Base-by-base conservation (phyloP, 2,888 invertebrate species). In the Drosophila longiperda region DNA sequence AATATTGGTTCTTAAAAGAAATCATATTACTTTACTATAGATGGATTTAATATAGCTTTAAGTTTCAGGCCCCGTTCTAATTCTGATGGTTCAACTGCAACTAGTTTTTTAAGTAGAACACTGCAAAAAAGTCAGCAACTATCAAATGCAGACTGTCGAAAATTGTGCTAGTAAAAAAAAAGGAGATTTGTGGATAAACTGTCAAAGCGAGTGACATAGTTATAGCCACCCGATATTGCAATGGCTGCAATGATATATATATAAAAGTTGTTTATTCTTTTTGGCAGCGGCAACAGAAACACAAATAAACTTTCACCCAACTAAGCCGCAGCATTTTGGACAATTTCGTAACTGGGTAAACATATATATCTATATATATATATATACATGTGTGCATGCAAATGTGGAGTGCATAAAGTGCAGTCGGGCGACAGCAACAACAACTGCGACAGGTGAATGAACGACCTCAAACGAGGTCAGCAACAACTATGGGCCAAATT, bases 381-480 rank as follows among this genome's bases (percentile, higher is more conserved):
- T 29, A 66, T 34, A 32, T 45, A n/a, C 17, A 40, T 57, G 29
- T 78, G 70, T 65, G 67, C 66, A 85, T 82, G 89, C 89, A 87
- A 87, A 87, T 90, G 89, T 83, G 55, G 75, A 85, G 85, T 85
- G 85, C 90, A 90, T 83, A 80, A 90, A 85, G 73, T 85, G 90
- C 86, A 90, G 84, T 68, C 17, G 58, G 63, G 55, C 74, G 69
- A 75, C 74, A 64, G 32, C 73, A 42, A 15, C 65, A 65, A 4
- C 50, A 65, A 55, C 83, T 74, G 73, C 89, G 89, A 86, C 90
- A 87, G 87, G 83, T 85, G 83, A 91, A 91, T 81, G 90, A 90
- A 90, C 90, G 91, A 90, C 90, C 90, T 90, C 87, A 91, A 90
- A 91, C 89, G 91, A 90, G 91, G 90, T 89, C 91, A 91, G 77